Evolutionary conservation across 1,140 invertebrate species (phyloP), one percentile per base, ranked within the genome.

Genomic region (Eufriesea mexicana): DNA sequence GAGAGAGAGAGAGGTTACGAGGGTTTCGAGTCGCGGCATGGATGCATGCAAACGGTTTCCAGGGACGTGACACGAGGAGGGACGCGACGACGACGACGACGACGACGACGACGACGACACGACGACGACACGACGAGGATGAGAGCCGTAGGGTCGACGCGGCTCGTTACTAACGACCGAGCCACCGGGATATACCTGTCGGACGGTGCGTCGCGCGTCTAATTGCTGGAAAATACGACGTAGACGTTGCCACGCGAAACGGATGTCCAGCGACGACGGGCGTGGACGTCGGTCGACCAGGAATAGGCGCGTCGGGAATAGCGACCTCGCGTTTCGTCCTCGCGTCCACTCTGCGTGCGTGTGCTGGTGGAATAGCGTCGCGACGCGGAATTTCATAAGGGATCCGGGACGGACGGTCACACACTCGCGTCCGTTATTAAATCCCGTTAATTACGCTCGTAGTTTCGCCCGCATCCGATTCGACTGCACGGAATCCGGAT

Each of bases 171-270:
- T 86, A 89, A 88, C 77, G 87, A 89, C 72, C 86, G 35, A 18
- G 76, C 55, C 79, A 55, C 73, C 84, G 84, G 84, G 84, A 89
- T 88, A 88, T 88, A 89, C 86, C 84, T 89, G 87, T 88, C 87
- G 84, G 86, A 79, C 84, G 73, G 80, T 79, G 77, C 86, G 89
- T 89, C 89, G 86, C 89, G 86, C 79, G 88, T 91, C 87, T 91
- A 92, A 92, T 92, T 89, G 90, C 83, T 88, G 86, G 89, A 91
- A 92, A 92, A 92, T 92, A 91, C 87, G 84, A 77, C 89, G 77
- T 70, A 83, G 86, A 89, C 76, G 79, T 83, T 57, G 61, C 86
- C 86, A 84, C 86, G 85, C 86, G 78, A 87, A 84, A 80, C 86
- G 86, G 83, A 87, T 71, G 85, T 87, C 85, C 86, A 87, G 59